These are phyloP conservation scores for Chaetodon trifascialis DNA, from an alignment of 2,113 vertebrate genomes.

Conservation along the genomic window DNA sequence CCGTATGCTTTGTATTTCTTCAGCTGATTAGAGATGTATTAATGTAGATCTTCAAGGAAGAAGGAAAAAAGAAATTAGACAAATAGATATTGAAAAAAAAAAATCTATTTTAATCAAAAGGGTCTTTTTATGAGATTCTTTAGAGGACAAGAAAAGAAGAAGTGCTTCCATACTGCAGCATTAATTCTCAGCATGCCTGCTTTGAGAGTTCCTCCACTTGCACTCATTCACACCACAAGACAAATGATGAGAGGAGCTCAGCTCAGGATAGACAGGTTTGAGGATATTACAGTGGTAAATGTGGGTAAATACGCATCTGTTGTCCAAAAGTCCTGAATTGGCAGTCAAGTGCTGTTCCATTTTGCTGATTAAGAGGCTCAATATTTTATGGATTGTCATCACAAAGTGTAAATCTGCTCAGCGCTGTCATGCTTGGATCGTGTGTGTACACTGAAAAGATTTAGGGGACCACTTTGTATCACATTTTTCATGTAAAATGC, in stretches of 20 bases:
- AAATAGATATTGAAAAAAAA: background rate
- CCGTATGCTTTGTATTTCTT: background rate
- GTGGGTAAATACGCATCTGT: conserved; percentile 65
- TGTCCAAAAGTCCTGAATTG: conserved; percentile 73
- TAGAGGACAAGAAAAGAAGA: background rate
- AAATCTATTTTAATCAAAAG: background rate
- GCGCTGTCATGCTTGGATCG: conserved; percentile 57
- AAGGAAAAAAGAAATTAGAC: background rate
- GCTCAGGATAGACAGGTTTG: conserved; percentile 60
- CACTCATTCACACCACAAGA: conserved; percentile 40
- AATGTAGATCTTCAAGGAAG: background rate
- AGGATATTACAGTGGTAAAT: conserved; percentile 69
- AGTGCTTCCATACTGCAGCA: background rate
- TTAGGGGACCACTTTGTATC: conserved; percentile 70
- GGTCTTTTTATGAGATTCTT: background rate
- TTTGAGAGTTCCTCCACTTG: conserved; percentile 20
- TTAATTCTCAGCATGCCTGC: conserved; percentile 27
- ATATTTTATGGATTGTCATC: conserved; percentile 74
- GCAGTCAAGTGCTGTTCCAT: conserved; percentile 56
- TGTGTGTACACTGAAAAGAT: conserved; percentile 74
- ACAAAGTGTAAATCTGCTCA: conserved; percentile 72
- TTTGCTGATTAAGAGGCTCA: conserved; percentile 79
- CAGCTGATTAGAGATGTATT: conserved; percentile 1
- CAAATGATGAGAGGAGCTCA: conserved; percentile 51
- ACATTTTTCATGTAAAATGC: conserved; percentile 75